Conservation (phyloP, 2,113 vertebrate species). For the Ardeotis arabs region DNA sequence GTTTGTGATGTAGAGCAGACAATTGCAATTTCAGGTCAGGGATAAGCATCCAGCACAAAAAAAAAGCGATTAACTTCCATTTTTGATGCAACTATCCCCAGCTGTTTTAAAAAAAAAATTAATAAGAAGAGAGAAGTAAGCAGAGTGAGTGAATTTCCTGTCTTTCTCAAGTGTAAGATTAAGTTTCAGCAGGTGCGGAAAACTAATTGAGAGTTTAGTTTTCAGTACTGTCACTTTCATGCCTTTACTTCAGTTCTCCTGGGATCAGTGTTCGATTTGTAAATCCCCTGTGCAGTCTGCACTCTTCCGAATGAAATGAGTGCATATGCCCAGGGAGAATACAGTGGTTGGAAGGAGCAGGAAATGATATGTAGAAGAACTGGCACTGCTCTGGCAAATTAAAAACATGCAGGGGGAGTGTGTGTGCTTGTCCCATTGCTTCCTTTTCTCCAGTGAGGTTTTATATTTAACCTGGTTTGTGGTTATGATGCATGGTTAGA, state of each 20-base stretch:
- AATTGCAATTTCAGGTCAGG: neutral
- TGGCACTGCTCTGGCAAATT: neutral
- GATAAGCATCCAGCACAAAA: neutral
- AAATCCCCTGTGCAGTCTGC: neutral
- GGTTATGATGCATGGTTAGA: neutral
- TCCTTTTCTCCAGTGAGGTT: neutral
- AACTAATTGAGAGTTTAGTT: neutral
- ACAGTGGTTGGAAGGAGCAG: neutral
- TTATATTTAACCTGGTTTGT: neutral
- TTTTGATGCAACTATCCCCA: slow-evolving; percentile 1
- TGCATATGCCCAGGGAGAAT: neutral
- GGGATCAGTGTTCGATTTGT: neutral
- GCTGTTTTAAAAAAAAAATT: neutral
- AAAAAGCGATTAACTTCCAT: neutral
- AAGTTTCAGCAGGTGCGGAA: neutral
- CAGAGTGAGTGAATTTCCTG: neutral
- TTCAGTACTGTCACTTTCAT: neutral
- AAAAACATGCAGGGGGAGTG: rapidly evolving
- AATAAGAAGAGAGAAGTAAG: neutral
- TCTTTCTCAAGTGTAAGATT: neutral
- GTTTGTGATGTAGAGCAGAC: neutral
- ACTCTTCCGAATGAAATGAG: neutral
- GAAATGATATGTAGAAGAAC: neutral
- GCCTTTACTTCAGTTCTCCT: neutral
- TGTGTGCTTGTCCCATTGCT: neutral